Evolutionary conservation across 30 jellyfish, hydroid and myxozoan species (phyloP), one percentile per base, ranked within the genome.

Genomic region (Mastigias papua): DNA sequence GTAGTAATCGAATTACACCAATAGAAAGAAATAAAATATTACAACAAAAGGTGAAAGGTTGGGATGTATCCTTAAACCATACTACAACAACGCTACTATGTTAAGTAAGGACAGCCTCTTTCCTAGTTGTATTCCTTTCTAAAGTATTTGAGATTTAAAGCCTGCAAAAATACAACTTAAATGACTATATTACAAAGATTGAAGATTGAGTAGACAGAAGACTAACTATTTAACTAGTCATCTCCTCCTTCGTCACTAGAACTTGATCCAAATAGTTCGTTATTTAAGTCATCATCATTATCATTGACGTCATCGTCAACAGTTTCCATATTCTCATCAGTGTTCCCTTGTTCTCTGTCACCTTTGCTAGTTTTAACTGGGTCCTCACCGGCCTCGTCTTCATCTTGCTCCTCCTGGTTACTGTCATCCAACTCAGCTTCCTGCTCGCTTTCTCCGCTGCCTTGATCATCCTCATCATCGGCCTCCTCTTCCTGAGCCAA

Each of bases 401-500:
- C 93, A 30, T 60, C 85, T 26, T 84, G 70, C 16, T 84, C 93
- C 25, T 68, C 93, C 72, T 49, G 48, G 76, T 30, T 48, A 57
- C 61, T 75, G 28, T 84, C 82, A 22, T 72, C 93, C 20, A 34
- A 73, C 31, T 48, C 92, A 26, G 64, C 89, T 19, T 51, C 71
- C 11, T 83, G 80, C 0, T 93, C 97, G 20, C 82, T 81, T 11
- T 75, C 90, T 28, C 77, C 97, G 16, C 90, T 83, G 63, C 76
- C 95, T 31, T 69, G 91, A 27, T 90, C 97, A 16, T 87, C 94
- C 0, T 75, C 96, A 23, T 91, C 97, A 20, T 86, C 98, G 0
- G 80, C 97, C 62, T 95, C 97, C 15, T 95, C 99, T 34, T 94
- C 99, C 49, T 86, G 99, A 13, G 92, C 95, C 66, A 87, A 74